These are phyloP conservation scores for Lagocephalus sceleratus DNA, from an alignment of 2,797 vertebrate species.

Conservation along the genomic window DNA sequence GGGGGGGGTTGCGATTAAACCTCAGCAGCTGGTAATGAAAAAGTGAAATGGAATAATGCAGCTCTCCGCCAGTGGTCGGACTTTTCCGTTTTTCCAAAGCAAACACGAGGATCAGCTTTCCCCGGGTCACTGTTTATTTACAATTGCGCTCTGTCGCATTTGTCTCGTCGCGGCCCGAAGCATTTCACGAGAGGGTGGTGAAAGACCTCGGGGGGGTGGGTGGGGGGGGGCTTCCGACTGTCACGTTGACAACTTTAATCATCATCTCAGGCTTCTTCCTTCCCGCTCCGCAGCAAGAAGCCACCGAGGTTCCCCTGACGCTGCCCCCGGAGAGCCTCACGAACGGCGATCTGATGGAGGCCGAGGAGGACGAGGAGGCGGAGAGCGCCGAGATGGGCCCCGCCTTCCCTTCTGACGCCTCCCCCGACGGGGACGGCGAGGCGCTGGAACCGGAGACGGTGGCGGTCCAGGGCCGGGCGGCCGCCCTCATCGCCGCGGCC, in stretches of 20 bases:
- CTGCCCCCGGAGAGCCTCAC: slow-evolving; percentile 58
- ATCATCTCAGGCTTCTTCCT: background rate
- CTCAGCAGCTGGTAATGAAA: background rate
- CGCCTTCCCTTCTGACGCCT: slow-evolving; percentile 18
- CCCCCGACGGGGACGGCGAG: slow-evolving; percentile 23
- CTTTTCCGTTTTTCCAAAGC: background rate
- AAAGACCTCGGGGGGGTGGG: too few relatives aligned
- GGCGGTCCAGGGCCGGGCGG: slow-evolving; percentile 33
- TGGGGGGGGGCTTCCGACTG: too few relatives aligned
- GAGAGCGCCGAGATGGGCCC: slow-evolving; percentile 28
- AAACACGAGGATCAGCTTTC: background rate
- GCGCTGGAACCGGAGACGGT: slow-evolving; percentile 29
- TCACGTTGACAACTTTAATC: background rate
- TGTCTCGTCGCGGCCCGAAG: too few relatives aligned
- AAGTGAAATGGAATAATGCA: background rate
- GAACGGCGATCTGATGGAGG: slow-evolving; percentile 64
- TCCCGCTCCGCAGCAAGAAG: slow-evolving; percentile 69
- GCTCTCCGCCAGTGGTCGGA: background rate
- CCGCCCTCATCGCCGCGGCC: slow-evolving; percentile 67
- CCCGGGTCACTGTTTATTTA: background rate
- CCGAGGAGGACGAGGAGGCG: slow-evolving; percentile 47
- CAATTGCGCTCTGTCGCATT: too few relatives aligned
- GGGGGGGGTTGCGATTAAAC: too few relatives aligned
- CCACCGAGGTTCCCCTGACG: slow-evolving; percentile 63
- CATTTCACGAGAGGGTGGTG: too few relatives aligned